Evolutionary conservation across 2,888 invertebrate species (phyloP).

Genomic region (Cosmia pyralina): DNA sequence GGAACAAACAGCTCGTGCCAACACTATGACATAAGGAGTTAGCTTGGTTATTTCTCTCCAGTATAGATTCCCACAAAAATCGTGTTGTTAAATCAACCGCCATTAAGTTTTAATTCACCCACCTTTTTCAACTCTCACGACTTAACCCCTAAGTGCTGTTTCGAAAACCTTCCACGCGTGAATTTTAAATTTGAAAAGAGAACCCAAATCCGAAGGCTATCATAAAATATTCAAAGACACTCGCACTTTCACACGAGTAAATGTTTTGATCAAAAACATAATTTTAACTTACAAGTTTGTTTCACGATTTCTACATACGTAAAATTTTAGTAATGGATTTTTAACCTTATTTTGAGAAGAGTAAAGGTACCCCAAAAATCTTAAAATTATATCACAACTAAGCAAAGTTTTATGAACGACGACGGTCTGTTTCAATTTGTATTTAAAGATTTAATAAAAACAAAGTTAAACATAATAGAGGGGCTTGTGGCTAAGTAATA

Average conservation of each 20-base stretch:
- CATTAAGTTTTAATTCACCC: not conserved
- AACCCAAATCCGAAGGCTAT: conserved; percentile 1
- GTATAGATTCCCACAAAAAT: not conserved
- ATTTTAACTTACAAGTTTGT: not conserved
- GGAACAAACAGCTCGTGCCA: not conserved
- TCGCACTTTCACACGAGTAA: conserved; percentile 23
- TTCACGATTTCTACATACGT: not conserved
- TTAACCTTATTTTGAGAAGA: not conserved
- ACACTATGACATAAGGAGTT: not conserved
- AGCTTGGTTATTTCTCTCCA: not conserved
- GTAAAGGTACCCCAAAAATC: not conserved
- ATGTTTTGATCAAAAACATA: not conserved
- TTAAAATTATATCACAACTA: too few species aligned
- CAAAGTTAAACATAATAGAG: not conserved
- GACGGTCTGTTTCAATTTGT: not conserved
- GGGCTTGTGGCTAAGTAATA: too few species aligned
- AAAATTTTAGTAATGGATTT: not conserved
- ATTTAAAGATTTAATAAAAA: too few species aligned
- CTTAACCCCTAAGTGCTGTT: conserved; percentile 23
- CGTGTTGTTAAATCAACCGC: not conserved
- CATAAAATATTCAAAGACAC: conserved; percentile 54
- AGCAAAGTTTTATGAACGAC: not conserved
- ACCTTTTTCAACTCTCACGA: conserved; percentile 2
- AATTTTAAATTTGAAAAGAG: conserved; percentile 36
- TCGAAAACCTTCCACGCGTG: conserved; percentile 25